Evolutionary conservation across 2,888 invertebrate genomes (phyloP).

Genomic region (Adelphocoris suturalis): DNA sequence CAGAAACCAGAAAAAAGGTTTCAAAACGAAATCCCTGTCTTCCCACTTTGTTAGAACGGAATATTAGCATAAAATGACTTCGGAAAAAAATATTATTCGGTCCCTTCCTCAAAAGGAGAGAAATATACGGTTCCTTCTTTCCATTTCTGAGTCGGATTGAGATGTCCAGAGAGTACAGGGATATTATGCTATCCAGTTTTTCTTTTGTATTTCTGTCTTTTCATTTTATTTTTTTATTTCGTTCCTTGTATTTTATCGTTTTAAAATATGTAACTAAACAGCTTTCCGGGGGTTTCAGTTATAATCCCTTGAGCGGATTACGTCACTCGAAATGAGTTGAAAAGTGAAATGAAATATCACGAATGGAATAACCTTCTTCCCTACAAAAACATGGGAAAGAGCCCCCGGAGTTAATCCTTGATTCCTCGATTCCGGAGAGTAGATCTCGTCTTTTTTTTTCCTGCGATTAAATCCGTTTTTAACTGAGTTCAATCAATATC

Average conservation of each 20-base stretch:
- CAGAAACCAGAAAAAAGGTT: background rate
- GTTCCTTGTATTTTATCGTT: conserved; percentile 41
- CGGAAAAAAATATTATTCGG: background rate
- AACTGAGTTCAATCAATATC: background rate
- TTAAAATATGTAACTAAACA: conserved; percentile 52
- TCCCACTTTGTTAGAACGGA: conserved; percentile 6
- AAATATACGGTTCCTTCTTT: conserved; percentile 11
- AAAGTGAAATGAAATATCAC: conserved; percentile 39
- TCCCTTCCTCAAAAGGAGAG: background rate
- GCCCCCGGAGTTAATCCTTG: background rate
- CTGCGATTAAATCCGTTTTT: background rate
- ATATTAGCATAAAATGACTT: conserved; percentile 55
- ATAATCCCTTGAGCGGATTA: conserved; percentile 60
- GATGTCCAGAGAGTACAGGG: background rate
- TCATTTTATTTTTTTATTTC: conserved; percentile 15
- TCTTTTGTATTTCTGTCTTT: background rate
- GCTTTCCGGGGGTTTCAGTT: conserved; percentile 53
- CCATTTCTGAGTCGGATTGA: conserved; percentile 27
- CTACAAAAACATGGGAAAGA: conserved; percentile 22
- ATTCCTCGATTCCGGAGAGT: conserved; percentile 1
- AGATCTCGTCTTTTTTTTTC: background rate
- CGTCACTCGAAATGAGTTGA: conserved; percentile 55
- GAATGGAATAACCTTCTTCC: background rate
- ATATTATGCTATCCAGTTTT: conserved; percentile 2
- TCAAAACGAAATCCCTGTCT: background rate